Evolutionary conservation across 2,113 vertebrate genomes (phyloP), one percentile per base, ranked within the genome.

Genomic region (Notarius lentiginosus): DNA sequence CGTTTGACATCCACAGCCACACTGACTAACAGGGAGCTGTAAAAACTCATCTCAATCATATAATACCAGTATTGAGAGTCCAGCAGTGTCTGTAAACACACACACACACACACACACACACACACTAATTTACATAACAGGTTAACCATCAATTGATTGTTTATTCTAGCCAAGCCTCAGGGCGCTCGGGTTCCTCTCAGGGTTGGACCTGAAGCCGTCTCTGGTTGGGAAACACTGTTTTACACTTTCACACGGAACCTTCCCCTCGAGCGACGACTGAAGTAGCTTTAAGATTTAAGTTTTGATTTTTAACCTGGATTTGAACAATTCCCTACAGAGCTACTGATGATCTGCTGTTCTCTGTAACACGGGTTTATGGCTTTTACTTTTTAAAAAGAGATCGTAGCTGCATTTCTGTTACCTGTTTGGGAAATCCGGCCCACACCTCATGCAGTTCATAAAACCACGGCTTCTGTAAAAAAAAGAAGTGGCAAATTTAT

Each of bases 21-120:
- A 1, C 96, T 97, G 88, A 98, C 94, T 63, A 98, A n/a, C 68
- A 99, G 95, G 56, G 97, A 98, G 90, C 95, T 94, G 88, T 99
- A 99, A 92, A 99, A 99, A 49, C 96, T 94, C 90, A 98, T 96
- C 92, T 99, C 97, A 84, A 92, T 73, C 83, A 96, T 94, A 92
- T 98, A 99, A 93, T 98, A 98, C 96, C 96, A 98, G 89, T 98
- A 97, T 61, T 99, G 98, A 7, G 97, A 99, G 0, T 93, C 92
- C 88, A 99, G 95, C 94, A 99, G 49, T 7, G 96, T 93, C 98
- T 99, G 89, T 4, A 89, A 65, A 6, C 79, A 88, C 68, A 89
- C 66, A 87, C 24, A 89, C 65, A 87, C 17, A 87, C 15, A 85
- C 53, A 79, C 15, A 81, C 82, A 80, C 58, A 85, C 63, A 85